Evolutionary conservation across 2,113 vertebrate species (phyloP), one percentile per base, ranked within the genome.

Genomic region (Corythornis cristatus): DNA sequence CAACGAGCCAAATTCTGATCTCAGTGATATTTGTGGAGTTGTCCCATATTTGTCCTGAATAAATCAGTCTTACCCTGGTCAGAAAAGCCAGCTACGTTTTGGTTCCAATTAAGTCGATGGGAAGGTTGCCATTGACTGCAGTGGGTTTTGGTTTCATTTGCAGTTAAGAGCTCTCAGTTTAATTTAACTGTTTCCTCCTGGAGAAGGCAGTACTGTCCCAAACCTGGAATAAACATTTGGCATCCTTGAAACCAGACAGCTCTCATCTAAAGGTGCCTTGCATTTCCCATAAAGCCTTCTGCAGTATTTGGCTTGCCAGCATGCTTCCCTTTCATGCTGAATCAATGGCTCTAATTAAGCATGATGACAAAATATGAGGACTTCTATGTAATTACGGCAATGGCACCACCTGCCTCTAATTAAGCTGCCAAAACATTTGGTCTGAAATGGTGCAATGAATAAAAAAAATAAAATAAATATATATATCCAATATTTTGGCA

Each of bases 351-450:
- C 76, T 94, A 95, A 97, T 96, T 88, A 96, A 95, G 89, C 83
- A 67, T 65, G 87, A 95, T 95, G 94, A 96, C 85, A 97, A 96
- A 97, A 94, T 95, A 93, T 71, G 90, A 94, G 90, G 86, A 89
- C 88, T 96, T 95, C 92, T 90, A 2, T 95, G 92, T 94, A 95
- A 97, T 96, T 95, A 96, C 76, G 89, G 94, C 78, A 91, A 91
- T 0, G 76, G 56, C 71, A 95, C 96, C 97, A 97, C 93, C 96
- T 97, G 97, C 74, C 80, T 96, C 95, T 91, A 97, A 97, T 97
- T 97, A 96, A 95, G 83, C 92, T 96, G 96, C 96, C 96, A 97
- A 97, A 97, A 95, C 97, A 97, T 95, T 97, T 95, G 90, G 86
- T 89, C 72, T 93, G 86, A 95, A 97, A 91, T 91, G 89, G 86